A percentile compares a stretch with the other conserved stretches of the same genome.
Evolutionary conservation across 2,888 invertebrate genomes (phyloP).

Genomic region (Ormyrus pomaceus): DNA sequence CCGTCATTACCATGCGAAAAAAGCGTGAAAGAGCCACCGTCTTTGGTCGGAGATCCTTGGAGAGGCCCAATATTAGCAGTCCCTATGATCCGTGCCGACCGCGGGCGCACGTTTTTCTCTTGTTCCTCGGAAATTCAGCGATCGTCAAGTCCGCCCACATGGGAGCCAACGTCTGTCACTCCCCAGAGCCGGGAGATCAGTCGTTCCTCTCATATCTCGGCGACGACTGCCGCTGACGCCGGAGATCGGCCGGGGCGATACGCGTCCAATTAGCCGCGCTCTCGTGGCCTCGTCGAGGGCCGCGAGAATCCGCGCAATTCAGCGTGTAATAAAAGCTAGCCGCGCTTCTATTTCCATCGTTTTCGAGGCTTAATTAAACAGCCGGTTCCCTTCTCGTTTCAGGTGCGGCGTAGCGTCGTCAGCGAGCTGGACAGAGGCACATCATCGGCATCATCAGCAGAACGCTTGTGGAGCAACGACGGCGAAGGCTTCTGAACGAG

Average conservation of each 20-base stretch:
- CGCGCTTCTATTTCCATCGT: no score
- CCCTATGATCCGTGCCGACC: no score
- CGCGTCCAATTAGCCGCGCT: slow-evolving; percentile 56
- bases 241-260: slow-evolving; percentile 46
- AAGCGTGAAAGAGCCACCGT: slow-evolving; percentile 36
- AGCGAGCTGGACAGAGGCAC: slow-evolving; percentile 72
- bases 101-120: not conserved
- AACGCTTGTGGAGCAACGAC: slow-evolving; percentile 67
- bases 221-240: not conserved
- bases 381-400: slow-evolving; percentile 60
- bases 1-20: slow-evolving; percentile 47
- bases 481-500: slow-evolving; percentile 64
- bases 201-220: slow-evolving; percentile 7
- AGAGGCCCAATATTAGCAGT: not conserved
- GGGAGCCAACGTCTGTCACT: slow-evolving; percentile 57
- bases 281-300: slow-evolving; percentile 6
- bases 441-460: slow-evolving; percentile 58
- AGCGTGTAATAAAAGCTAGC: not conserved
- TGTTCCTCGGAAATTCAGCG: slow-evolving; percentile 58
- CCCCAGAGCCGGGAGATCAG: not conserved
- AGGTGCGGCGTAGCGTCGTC: slow-evolving; percentile 75
- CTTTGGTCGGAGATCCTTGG: not conserved
- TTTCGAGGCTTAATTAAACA: no score
- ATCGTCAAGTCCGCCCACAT: slow-evolving; percentile 73
- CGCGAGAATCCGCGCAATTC: not conserved